Evolutionary conservation across 1,140 invertebrate species (phyloP).

Genomic region (Cotesia typhae): DNA sequence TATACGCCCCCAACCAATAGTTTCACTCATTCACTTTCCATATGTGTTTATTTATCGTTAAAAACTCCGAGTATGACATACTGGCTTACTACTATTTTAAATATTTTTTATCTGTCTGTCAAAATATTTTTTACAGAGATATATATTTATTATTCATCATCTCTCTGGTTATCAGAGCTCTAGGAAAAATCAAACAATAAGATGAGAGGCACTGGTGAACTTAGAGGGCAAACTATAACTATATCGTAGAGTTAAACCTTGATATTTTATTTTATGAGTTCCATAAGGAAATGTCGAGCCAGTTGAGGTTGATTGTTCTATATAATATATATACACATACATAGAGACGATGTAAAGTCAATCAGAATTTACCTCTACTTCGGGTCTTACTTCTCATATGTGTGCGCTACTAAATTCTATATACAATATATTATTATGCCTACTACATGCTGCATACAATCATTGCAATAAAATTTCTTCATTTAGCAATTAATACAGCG

Average conservation of each 20-base stretch:
- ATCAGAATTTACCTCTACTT: constrained; percentile 20
- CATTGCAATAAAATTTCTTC: constrained; percentile 24
- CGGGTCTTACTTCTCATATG: neutral
- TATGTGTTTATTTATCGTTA: neutral
- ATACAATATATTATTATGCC: too few species aligned
- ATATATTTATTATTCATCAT: too few species aligned
- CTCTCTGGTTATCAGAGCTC: too few species aligned
- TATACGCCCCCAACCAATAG: constrained; percentile 4
- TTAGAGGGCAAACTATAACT: too few species aligned
- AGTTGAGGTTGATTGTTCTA: constrained; percentile 52
- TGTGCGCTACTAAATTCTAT: too few species aligned
- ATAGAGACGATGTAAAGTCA: constrained; percentile 22
- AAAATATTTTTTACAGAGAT: neutral
- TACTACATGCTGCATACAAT: neutral
- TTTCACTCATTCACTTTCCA: neutral
- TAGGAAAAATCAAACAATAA: too few species aligned
- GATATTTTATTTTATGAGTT: constrained; percentile 55
- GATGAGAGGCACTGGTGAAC: constrained; percentile 18
- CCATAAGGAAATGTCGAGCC: constrained; percentile 57
- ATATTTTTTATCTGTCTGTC: neutral
- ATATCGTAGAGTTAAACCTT: constrained; percentile 18
- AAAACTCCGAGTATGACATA: neutral
- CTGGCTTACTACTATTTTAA: neutral
- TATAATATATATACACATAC: constrained; percentile 29
- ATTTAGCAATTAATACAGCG: constrained; percentile 12